Evolutionary conservation across 2,113 vertebrate genomes (phyloP).

Genomic region (Seriola dumerili): DNA sequence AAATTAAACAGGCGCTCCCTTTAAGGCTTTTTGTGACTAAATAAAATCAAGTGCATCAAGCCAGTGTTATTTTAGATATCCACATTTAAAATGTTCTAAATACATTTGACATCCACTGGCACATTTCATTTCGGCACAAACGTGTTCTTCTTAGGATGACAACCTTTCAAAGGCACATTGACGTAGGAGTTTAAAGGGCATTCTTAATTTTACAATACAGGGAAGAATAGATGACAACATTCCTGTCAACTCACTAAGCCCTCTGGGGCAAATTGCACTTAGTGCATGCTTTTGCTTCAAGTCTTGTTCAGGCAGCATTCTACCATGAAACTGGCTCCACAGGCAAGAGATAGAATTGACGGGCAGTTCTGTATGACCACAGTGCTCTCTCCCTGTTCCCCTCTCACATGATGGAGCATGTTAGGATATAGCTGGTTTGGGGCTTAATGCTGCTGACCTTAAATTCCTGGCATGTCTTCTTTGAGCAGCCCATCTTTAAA

Average conservation of each 20-base stretch:
- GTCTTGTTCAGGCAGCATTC: conserved; percentile 65
- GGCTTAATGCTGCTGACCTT: conserved; percentile 30
- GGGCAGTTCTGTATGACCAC: conserved; percentile 46
- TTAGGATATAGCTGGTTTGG: conserved; percentile 36
- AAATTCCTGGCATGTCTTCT: conserved; percentile 51
- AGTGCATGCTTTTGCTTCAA: conserved; percentile 57
- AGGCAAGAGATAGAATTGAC: conserved; percentile 38
- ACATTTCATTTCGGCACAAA: conserved; percentile 61
- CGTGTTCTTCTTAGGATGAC: conserved; percentile 14
- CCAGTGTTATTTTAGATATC: conserved; percentile 34
- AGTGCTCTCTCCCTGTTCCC: not conserved
- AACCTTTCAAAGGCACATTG: conserved; percentile 55
- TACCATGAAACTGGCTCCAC: conserved; percentile 44
- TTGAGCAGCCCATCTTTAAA: conserved; percentile 25
- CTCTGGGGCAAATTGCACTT: conserved; percentile 55
- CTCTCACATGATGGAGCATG: conserved; percentile 61
- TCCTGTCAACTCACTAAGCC: conserved; percentile 36
- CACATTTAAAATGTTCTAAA: conserved; percentile 39
- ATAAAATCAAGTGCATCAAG: conserved; percentile 36
- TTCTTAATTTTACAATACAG: conserved; percentile 45
- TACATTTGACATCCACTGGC: conserved; percentile 44
- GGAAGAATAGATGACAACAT: conserved; percentile 56
- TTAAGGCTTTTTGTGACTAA: conserved; percentile 51
- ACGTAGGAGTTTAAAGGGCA: conserved; percentile 17
- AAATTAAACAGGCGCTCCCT: conserved; percentile 39